A percentile compares a stretch with the other conserved stretches of the same genome.
phyloP scores from a whole-genome alignment of 1,140 invertebrate species.

The Phymorhynchus buccinoides region DNA sequence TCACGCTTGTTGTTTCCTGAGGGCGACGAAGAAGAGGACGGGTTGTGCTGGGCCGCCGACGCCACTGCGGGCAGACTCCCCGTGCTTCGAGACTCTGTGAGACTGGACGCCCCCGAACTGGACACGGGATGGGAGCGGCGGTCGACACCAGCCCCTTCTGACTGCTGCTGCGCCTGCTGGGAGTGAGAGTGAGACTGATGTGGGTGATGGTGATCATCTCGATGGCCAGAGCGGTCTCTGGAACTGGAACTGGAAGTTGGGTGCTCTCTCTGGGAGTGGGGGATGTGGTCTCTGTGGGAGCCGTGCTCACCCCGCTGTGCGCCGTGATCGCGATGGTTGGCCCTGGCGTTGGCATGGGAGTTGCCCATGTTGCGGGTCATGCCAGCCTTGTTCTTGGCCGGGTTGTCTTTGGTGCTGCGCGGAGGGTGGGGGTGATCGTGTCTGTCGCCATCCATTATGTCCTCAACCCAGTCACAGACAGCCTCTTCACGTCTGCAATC shows the following conservation, averaged over 20 bases:
- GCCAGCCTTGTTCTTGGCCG: slow-evolving; percentile 36
- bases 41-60: neutral
- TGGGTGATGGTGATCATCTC: slow-evolving; percentile 25
- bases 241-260: neutral
- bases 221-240: neutral
- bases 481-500: neutral
- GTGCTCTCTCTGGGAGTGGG: neutral
- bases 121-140: neutral
- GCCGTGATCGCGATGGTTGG: slow-evolving; percentile 26
- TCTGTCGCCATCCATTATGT: slow-evolving; percentile 40
- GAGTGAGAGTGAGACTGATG: neutral
- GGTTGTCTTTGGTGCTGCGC: slow-evolving; percentile 34
- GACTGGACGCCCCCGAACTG: neutral
- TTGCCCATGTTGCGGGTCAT: slow-evolving; percentile 27
- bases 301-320: slow-evolving; percentile 18
- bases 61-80: slow-evolving; percentile 8
- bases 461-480: neutral
- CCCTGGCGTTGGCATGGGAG: slow-evolving; percentile 30
- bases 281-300: neutral
- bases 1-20: slow-evolving; percentile 21
- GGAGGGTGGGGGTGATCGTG: slow-evolving; percentile 31
- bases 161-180: slow-evolving; percentile 12
- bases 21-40: neutral
- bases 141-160: neutral
- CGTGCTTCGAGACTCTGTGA: slow-evolving; percentile 20